Evolutionary conservation across 2,888 invertebrate genomes (phyloP).

Genomic region (Agrotis clavis): DNA sequence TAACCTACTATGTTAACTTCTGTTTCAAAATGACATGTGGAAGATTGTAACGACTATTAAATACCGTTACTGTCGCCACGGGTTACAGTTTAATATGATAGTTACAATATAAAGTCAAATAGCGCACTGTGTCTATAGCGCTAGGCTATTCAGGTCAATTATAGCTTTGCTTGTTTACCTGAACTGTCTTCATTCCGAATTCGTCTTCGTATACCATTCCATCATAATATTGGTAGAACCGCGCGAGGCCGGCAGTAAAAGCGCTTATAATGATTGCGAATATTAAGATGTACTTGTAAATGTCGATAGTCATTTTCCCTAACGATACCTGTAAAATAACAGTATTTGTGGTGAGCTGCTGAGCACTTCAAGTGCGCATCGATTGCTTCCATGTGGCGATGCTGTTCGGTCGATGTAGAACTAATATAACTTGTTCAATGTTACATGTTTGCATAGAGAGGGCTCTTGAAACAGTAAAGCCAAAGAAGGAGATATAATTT

Average conservation of each 20-base stretch:
- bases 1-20: slow-evolving; percentile 57
- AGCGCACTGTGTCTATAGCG: slow-evolving; percentile 4
- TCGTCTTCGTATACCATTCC: slow-evolving; percentile 92
- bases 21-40: slow-evolving; percentile 50
- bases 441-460: slow-evolving; percentile 44
- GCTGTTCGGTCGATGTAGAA: slow-evolving; percentile 16
- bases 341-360: slow-evolving; percentile 37
- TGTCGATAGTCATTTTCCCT: slow-evolving; percentile 93
- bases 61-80: slow-evolving; percentile 53
- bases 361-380: slow-evolving; percentile 38
- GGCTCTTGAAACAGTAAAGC: slow-evolving; percentile 60
- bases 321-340: slow-evolving; percentile 90
- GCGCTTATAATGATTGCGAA: slow-evolving; percentile 91
- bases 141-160: slow-evolving; percentile 14
- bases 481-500: slow-evolving; percentile 62
- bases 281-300: slow-evolving; percentile 92
- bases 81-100: slow-evolving; percentile 56
- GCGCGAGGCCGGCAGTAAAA: slow-evolving; percentile 92
- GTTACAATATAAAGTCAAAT: slow-evolving; percentile 23
- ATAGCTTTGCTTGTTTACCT: slow-evolving; percentile 68
- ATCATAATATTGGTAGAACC: slow-evolving; percentile 93
- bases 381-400: slow-evolving; percentile 29
- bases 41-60: slow-evolving; percentile 42
- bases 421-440: slow-evolving; percentile 34
- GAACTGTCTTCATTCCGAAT: slow-evolving; percentile 91